phyloP scores from a whole-genome alignment of 2,113 vertebrate genomes.

The human (Homo sapiens) region GRCh38 chr7:50357501-50358000 shows the following conservation, averaged over 20 bases:
- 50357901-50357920: background rate
- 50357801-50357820: background rate
- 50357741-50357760: background rate
- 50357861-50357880: background rate
- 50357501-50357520: background rate
- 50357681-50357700: background rate
- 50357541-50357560: accelerated
- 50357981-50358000: background rate
- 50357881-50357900: background rate
- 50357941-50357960: background rate
- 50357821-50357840: background rate
- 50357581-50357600: background rate
- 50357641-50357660: background rate
- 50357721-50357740: background rate
- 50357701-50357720: accelerated
- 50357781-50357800: background rate
- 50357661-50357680: accelerated
- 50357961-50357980: slow-evolving; percentile 52
- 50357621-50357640: background rate
- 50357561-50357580: background rate
- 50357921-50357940: background rate
- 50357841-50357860: background rate
- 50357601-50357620: background rate
- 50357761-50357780: background rate
- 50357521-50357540: background rate